These are phyloP conservation scores for Leuctra nigra DNA, from an alignment of 2,888 invertebrate genomes.

Conservation along the genomic window DNA sequence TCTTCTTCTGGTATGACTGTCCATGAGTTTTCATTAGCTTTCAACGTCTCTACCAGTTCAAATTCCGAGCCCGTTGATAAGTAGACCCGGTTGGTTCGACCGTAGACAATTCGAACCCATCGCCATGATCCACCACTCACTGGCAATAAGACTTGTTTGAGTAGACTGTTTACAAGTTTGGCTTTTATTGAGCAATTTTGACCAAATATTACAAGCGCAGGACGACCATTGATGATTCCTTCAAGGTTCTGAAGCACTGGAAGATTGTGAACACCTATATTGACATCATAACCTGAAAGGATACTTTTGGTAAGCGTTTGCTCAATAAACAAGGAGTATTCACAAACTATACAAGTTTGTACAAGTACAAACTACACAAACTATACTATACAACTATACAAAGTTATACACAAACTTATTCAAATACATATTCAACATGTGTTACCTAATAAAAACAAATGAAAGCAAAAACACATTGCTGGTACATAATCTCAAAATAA, in stretches of 20 bases:
- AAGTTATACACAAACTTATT: no score
- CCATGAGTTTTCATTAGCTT: slow-evolving; percentile 61
- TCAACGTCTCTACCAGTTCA: slow-evolving; percentile 64
- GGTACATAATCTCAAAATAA: no score
- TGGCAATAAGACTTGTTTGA: slow-evolving; percentile 61
- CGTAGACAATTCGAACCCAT: slow-evolving; percentile 54
- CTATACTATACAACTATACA: no score
- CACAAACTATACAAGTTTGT: no score
- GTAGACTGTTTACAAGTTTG: slow-evolving; percentile 62
- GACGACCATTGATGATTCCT: slow-evolving; percentile 45
- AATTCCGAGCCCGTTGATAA: slow-evolving; percentile 59
- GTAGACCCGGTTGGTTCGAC: slow-evolving; percentile 50
- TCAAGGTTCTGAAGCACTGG: slow-evolving; percentile 30
- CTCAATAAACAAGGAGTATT: no score
- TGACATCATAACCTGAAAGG: slow-evolving; percentile 16
- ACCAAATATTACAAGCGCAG: slow-evolving; percentile 67
- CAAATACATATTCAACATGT: no score
- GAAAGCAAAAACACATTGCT: no score
- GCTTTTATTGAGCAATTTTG: slow-evolving; percentile 63
- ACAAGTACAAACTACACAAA: no score
- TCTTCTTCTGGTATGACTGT: slow-evolving; percentile 60
- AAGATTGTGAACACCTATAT: no score
- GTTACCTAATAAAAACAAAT: no score
- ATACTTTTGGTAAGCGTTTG: background rate
- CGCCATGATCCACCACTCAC: slow-evolving; percentile 39